A percentile compares a stretch with the other conserved stretches of the same genome.
These are phyloP conservation scores for Leptinotarsa rubiginosa DNA, from an alignment of 2,888 invertebrate species.

Conservation along the genomic window DNA sequence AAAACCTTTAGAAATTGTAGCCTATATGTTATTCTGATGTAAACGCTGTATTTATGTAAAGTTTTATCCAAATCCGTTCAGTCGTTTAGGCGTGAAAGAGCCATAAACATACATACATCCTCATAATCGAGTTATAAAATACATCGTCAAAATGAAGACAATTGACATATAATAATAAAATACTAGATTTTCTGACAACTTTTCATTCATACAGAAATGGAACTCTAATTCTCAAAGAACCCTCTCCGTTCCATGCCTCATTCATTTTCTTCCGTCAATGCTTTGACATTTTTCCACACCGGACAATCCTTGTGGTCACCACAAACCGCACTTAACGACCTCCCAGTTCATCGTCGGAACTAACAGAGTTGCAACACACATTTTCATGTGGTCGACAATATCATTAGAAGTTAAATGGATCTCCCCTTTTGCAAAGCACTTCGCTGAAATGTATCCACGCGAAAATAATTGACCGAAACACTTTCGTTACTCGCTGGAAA, in stretches of 20 bases:
- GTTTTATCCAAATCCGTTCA: too few species aligned
- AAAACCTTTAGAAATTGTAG: too few species aligned
- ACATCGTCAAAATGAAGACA: too few species aligned
- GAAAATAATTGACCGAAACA: conserved; percentile 3
- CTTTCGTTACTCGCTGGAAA: conserved; percentile 3
- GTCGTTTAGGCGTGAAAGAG: too few species aligned
- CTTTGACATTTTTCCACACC: background rate
- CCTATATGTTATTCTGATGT: too few species aligned
- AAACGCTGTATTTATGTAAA: too few species aligned
- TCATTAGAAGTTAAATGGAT: conserved; percentile 2
- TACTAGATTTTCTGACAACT: too few species aligned
- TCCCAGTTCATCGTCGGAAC: background rate
- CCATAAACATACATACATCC: too few species aligned
- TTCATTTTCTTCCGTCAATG: background rate
- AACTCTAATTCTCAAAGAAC: background rate
- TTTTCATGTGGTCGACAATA: conserved; percentile 1
- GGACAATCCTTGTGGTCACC: background rate
- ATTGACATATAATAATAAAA: too few species aligned
- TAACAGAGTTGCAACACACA: background rate
- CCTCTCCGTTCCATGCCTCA: background rate
- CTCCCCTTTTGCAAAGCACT: background rate
- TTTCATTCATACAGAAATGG: too few species aligned
- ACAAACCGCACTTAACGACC: conserved; percentile 1
- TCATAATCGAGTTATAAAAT: too few species aligned
- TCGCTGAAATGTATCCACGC: background rate